Percentiles rank a stretch among this genome's conserved stretches.
phyloP scores from a whole-genome alignment of 2,113 vertebrate species.

The Epinephelus fuscoguttatus region DNA sequence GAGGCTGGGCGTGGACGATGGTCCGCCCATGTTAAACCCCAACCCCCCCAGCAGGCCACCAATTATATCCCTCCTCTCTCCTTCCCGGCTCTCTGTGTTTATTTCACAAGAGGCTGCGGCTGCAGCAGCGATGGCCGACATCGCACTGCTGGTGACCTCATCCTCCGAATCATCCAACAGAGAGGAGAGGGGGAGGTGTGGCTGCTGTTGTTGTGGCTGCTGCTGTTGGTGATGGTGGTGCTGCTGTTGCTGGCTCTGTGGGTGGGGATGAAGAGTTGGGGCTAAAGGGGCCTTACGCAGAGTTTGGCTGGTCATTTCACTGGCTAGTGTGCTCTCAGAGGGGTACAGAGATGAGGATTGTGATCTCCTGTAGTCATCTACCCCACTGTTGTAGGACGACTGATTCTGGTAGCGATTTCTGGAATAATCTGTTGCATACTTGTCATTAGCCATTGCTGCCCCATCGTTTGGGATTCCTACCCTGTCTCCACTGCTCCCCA shows the following conservation, averaged over 20 bases:
- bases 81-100: slow-evolving; percentile 78
- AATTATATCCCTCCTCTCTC: slow-evolving; percentile 85
- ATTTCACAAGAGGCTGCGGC: slow-evolving; percentile 84
- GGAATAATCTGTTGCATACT: slow-evolving; percentile 82
- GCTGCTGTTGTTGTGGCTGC: slow-evolving; percentile 65
- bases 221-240: slow-evolving; percentile 77
- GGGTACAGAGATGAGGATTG: slow-evolving; percentile 77
- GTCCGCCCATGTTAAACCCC: slow-evolving; percentile 81
- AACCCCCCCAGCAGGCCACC: slow-evolving; percentile 85
- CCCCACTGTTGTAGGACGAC: slow-evolving; percentile 71
- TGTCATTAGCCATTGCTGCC: slow-evolving; percentile 64
- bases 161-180: slow-evolving; percentile 87
- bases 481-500: slow-evolving; percentile 51
- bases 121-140: slow-evolving; percentile 86
- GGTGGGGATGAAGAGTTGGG: slow-evolving; percentile 86
- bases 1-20: slow-evolving; percentile 78
- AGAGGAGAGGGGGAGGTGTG: slow-evolving; percentile 86
- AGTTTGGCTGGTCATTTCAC: slow-evolving; percentile 77
- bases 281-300: slow-evolving; percentile 87
- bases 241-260: slow-evolving; percentile 80
- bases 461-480: slow-evolving; percentile 56
- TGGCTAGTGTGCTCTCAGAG: slow-evolving; percentile 71
- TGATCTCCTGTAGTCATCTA: slow-evolving; percentile 80
- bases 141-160: slow-evolving; percentile 87
- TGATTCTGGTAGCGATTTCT: slow-evolving; percentile 82